Percentiles rank a stretch among this genome's conserved stretches.
Conservation (phyloP, 64 coral and sea anemone species). For the Anthopleura sola region DNA sequence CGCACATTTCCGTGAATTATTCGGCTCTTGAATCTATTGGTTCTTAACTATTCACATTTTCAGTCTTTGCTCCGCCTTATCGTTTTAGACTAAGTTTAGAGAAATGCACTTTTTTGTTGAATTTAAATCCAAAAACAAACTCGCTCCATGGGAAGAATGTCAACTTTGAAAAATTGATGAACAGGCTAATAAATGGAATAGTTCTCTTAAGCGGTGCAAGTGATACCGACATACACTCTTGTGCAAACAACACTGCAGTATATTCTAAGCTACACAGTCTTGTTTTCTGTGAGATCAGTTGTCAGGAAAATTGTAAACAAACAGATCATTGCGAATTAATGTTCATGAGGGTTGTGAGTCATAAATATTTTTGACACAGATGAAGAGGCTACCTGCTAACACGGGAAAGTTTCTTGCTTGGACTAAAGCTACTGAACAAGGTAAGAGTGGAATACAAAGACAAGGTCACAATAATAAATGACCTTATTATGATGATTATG, state of each 20-base stretch:
- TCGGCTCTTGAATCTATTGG: neutral
- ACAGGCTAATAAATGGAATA: neutral
- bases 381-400: neutral
- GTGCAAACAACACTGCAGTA: neutral
- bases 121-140: slow-evolving; percentile 13
- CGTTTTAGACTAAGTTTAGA: slow-evolving; percentile 1
- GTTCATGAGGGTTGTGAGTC: neutral
- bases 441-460: neutral
- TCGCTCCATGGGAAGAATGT: neutral
- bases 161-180: neutral
- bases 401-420: neutral
- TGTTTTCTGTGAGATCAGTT: neutral
- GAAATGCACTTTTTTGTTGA: neutral
- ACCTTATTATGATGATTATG: neutral
- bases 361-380: neutral
- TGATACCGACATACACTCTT: neutral
- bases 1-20: neutral
- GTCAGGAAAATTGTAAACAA: slow-evolving; percentile 15
- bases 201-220: neutral
- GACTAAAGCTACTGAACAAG: neutral
- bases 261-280: neutral
- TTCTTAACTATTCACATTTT: slow-evolving; percentile 3
- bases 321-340: slow-evolving; percentile 11
- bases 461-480: neutral
- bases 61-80: slow-evolving; percentile 2